phyloP scores from a whole-genome alignment of 2,113 vertebrate species.

The Zootoca vivipara region DNA sequence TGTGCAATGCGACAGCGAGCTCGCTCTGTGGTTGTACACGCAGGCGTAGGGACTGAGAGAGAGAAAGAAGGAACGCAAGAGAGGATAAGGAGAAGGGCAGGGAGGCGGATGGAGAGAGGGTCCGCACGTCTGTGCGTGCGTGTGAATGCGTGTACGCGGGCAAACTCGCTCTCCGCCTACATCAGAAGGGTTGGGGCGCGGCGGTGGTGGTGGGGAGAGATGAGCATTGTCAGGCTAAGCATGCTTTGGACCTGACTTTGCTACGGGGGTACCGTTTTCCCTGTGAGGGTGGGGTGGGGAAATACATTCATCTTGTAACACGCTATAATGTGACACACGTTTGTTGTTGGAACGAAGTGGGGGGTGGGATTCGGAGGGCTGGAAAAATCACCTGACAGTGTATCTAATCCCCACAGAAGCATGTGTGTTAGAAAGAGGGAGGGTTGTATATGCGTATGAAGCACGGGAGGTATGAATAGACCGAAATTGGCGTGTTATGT shows the following conservation, averaged over 20 bases:
- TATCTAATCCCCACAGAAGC: too few relatives aligned
- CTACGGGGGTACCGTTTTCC: too few relatives aligned
- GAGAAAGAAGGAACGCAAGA: background rate
- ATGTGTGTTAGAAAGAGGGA: background rate
- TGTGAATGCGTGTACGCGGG: background rate
- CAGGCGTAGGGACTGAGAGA: background rate
- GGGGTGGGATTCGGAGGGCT: background rate
- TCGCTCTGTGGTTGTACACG: too few relatives aligned
- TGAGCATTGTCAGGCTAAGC: background rate
- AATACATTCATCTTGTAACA: background rate
- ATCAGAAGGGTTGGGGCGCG: background rate
- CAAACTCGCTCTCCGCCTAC: background rate
- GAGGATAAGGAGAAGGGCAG: background rate
- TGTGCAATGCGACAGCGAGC: slow-evolving; percentile 1
- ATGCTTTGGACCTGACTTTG: background rate
- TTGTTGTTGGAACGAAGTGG: background rate
- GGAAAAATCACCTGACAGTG: background rate
- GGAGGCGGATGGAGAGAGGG: too few relatives aligned
- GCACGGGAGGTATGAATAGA: background rate
- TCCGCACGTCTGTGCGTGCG: background rate
- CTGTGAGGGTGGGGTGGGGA: background rate
- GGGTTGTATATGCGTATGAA: background rate
- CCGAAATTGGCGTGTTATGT: background rate
- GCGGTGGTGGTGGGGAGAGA: too few relatives aligned
- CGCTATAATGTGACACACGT: background rate